phyloP scores from a whole-genome alignment of 2,888 invertebrate genomes.

The Melieria crassipennis region DNA sequence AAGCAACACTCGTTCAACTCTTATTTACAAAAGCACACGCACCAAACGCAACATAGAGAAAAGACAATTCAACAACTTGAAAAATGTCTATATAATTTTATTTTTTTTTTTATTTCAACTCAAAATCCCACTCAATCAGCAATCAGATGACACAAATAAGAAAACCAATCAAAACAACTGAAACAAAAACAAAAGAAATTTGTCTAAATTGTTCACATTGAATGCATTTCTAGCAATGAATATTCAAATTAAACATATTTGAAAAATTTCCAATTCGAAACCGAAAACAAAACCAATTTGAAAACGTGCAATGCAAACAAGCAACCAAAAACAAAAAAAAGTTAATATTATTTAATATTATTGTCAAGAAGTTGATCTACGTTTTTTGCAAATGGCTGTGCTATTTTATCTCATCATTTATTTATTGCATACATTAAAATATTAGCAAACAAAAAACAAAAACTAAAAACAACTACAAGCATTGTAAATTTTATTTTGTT shows the following conservation, averaged over 20 bases:
- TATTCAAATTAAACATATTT: neutral
- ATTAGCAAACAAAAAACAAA: constrained; percentile 39
- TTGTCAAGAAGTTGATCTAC: constrained; percentile 93
- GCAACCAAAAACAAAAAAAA: constrained; percentile 5
- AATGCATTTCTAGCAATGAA: neutral
- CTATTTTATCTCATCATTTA: constrained; percentile 59
- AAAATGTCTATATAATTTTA: no score
- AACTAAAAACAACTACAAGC: constrained; percentile 26
- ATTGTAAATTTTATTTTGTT: no score
- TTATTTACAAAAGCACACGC: no score
- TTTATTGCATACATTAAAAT: constrained; percentile 27
- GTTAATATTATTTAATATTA: constrained; percentile 44
- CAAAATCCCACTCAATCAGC: no score
- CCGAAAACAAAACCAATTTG: neutral
- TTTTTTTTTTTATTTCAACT: no score
- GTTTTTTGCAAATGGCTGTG: constrained; percentile 89
- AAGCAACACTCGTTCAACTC: no score
- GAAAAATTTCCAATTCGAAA: neutral
- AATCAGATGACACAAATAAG: no score
- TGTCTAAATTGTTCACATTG: neutral
- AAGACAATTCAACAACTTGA: no score
- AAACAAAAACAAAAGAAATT: no score
- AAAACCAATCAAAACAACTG: no score
- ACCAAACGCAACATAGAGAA: no score
- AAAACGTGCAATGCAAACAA: constrained; percentile 11